A percentile compares a stretch with the other conserved stretches of the same genome.
These are phyloP conservation scores for Avahi laniger DNA, from an alignment of 2,797 vertebrate species.

Conservation along the genomic window DNA sequence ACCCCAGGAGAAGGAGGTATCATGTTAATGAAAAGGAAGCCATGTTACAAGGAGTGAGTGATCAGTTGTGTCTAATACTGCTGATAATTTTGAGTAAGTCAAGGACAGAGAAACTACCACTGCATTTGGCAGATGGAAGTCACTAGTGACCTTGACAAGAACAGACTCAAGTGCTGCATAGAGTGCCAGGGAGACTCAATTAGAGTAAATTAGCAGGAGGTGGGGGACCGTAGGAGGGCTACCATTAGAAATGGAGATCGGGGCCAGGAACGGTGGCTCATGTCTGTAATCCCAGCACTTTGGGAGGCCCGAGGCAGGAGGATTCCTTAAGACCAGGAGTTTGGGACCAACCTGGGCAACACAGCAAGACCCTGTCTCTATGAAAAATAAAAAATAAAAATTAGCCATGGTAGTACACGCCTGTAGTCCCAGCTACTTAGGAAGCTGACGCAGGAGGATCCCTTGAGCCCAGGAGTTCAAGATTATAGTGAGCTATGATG, in stretches of 20 bases:
- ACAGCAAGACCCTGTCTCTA: not conserved
- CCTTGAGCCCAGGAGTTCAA: not conserved
- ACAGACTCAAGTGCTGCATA: not conserved
- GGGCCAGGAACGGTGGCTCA: not conserved
- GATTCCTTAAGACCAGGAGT: not conserved
- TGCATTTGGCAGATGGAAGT: not conserved
- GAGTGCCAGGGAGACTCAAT: too few relatives aligned
- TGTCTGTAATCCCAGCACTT: not conserved
- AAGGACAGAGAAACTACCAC: not conserved
- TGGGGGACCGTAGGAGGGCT: fast-evolving
- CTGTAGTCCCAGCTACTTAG: not conserved
- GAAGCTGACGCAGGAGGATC: not conserved
- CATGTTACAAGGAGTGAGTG: not conserved
- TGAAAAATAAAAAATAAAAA: not conserved
- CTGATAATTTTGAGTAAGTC: not conserved
- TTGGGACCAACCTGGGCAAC: not conserved
- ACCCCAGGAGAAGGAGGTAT: not conserved
- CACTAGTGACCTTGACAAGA: not conserved
- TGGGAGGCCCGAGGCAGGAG: not conserved
- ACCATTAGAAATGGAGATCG: not conserved
- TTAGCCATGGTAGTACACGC: not conserved
- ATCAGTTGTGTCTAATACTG: too few relatives aligned
- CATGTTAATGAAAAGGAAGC: not conserved
- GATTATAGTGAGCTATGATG: not conserved
- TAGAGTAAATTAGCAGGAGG: not conserved